Evolutionary conservation across 2,113 vertebrate species (phyloP).

Genomic region (Pelecanoides urinatrix): DNA sequence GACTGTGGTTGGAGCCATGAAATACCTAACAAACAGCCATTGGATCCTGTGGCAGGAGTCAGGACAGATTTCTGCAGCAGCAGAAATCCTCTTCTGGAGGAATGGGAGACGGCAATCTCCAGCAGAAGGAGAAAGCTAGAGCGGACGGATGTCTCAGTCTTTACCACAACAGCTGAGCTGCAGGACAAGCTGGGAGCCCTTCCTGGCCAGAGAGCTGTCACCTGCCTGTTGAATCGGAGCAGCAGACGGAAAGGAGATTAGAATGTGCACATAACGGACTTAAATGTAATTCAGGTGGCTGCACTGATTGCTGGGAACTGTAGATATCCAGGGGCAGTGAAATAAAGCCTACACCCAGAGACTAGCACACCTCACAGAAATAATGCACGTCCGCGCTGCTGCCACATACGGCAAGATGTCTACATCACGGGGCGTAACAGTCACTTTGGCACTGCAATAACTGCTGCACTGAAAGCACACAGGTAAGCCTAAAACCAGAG

Average conservation of each 20-base stretch:
- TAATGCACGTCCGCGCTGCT: not conserved
- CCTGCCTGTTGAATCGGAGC: not conserved
- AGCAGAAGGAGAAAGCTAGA: not conserved
- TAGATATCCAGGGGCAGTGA: no score
- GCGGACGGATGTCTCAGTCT: fast-evolving
- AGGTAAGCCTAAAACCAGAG: not conserved
- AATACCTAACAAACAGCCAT: fast-evolving
- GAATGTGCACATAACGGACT: not conserved
- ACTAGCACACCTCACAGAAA: not conserved
- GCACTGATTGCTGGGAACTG: not conserved
- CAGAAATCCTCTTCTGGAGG: not conserved
- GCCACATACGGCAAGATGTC: fast-evolving
- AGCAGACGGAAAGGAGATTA: not conserved
- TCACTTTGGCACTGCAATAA: not conserved
- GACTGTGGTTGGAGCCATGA: not conserved
- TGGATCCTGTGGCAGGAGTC: not conserved
- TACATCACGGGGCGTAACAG: fast-evolving
- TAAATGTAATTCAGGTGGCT: not conserved
- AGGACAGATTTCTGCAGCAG: not conserved
- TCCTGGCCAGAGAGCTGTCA: not conserved
- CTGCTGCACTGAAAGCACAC: not conserved
- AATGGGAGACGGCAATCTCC: fast-evolving
- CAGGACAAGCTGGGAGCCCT: not conserved
- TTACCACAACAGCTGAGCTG: not conserved
- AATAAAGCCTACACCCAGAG: not conserved